phyloP scores from a whole-genome alignment of 2,888 invertebrate species.

The Halictus quadricinctus region DNA sequence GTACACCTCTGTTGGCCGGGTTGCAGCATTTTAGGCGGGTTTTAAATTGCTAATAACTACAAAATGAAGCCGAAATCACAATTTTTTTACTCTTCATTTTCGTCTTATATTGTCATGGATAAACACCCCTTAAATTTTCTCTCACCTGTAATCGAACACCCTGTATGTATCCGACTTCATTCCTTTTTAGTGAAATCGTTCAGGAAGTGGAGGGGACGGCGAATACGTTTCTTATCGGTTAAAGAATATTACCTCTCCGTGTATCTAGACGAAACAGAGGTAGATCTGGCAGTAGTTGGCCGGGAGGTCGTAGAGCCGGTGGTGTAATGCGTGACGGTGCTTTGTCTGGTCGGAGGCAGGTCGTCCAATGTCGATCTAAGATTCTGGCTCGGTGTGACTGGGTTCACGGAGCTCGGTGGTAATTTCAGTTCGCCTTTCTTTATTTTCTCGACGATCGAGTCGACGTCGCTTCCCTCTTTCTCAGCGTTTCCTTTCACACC shows the following conservation, averaged over 20 bases:
- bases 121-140: too few relatives aligned
- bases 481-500: conserved; percentile 86
- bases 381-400: conserved; percentile 63
- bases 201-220: too few relatives aligned
- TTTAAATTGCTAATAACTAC: too few relatives aligned
- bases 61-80: too few relatives aligned
- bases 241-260: conserved; percentile 46
- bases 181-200: too few relatives aligned
- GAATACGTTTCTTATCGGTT: too few relatives aligned
- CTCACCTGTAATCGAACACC: too few relatives aligned
- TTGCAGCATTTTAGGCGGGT: too few relatives aligned
- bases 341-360: conserved; percentile 29
- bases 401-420: conserved; percentile 84
- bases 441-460: conserved; percentile 91
- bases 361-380: conserved; percentile 41
- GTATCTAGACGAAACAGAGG: conserved; percentile 64
- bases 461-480: conserved; percentile 89
- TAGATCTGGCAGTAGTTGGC: conserved; percentile 68
- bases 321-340: neutral
- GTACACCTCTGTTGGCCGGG: too few relatives aligned
- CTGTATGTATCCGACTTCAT: too few relatives aligned
- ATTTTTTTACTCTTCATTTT: too few relatives aligned
- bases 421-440: conserved; percentile 92
- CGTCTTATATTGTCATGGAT: too few relatives aligned
- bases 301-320: conserved; percentile 67